Conservation (phyloP, 2,888 invertebrate genomes). For the Quadriops clusia region DNA sequence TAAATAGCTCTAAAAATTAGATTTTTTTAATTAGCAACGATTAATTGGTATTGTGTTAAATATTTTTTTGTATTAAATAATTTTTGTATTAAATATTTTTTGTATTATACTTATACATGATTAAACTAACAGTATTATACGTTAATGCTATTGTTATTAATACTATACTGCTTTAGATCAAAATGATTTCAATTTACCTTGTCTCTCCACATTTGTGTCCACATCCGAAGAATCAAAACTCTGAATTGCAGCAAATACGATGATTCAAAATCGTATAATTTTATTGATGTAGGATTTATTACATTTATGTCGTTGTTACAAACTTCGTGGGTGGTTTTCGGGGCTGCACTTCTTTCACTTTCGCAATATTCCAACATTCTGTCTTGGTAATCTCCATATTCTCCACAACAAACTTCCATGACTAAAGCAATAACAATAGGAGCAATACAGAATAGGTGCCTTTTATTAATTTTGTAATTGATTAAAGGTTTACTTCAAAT, state of each 20-base stretch:
- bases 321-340: no score
- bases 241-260: constrained; percentile 55
- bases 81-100: no score
- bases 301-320: not conserved
- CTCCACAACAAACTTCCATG: constrained; percentile 69
- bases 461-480: constrained; percentile 3
- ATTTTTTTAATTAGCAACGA: not conserved
- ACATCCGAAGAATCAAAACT: constrained; percentile 55
- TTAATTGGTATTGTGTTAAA: not conserved
- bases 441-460: no score
- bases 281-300: constrained; percentile 8
- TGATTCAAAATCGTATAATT: constrained; percentile 41
- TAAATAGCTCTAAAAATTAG: constrained; percentile 50
- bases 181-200: constrained; percentile 40
- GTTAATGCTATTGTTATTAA: constrained; percentile 1
- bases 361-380: constrained; percentile 33
- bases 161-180: constrained; percentile 3
- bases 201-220: constrained; percentile 64
- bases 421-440: constrained; percentile 42
- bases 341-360: constrained; percentile 1
- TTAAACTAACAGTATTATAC: no score
- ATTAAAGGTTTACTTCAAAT: constrained; percentile 2
- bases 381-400: constrained; percentile 62
- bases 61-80: not conserved
- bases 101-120: no score